phyloP scores from a whole-genome alignment of 2,113 vertebrate species.

The Podiceps cristatus region DNA sequence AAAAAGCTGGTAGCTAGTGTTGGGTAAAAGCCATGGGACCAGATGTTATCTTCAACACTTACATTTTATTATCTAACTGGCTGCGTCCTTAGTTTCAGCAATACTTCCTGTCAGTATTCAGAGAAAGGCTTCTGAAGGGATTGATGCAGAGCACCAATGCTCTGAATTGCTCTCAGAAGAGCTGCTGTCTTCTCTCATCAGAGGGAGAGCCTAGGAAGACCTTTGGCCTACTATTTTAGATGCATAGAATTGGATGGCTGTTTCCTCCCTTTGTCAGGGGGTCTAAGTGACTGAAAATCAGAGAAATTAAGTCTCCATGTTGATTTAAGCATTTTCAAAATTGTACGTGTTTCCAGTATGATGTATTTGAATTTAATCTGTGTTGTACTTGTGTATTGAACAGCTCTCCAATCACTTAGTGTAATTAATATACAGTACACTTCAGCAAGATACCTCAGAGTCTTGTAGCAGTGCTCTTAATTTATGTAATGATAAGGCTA shows the following conservation, averaged over 20 bases:
- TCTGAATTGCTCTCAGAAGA: not conserved
- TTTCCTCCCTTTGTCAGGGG: not conserved
- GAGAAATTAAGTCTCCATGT: not conserved
- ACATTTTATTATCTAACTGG: not conserved
- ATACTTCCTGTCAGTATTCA: not conserved
- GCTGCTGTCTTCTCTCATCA: not conserved
- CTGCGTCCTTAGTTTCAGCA: not conserved
- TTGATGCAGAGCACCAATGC: rapidly evolving
- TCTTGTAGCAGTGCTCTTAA: not conserved
- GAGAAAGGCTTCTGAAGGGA: not conserved
- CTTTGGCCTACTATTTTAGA: not conserved
- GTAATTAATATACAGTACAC: not conserved
- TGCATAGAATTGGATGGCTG: not conserved
- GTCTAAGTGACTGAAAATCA: not conserved
- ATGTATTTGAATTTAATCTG: not conserved
- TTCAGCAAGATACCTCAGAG: not conserved
- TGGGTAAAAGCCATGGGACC: not conserved
- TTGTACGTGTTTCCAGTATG: not conserved
- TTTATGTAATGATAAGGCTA: not conserved
- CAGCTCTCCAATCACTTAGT: not conserved
- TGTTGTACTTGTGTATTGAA: not conserved
- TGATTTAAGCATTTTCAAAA: not conserved
- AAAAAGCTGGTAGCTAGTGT: not conserved
- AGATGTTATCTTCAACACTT: not conserved
- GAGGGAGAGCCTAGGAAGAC: not conserved